Evolutionary conservation across 2,113 vertebrate species (phyloP), one percentile per base, ranked within the genome.

Genomic region (Psilopsiagon aurifrons): DNA sequence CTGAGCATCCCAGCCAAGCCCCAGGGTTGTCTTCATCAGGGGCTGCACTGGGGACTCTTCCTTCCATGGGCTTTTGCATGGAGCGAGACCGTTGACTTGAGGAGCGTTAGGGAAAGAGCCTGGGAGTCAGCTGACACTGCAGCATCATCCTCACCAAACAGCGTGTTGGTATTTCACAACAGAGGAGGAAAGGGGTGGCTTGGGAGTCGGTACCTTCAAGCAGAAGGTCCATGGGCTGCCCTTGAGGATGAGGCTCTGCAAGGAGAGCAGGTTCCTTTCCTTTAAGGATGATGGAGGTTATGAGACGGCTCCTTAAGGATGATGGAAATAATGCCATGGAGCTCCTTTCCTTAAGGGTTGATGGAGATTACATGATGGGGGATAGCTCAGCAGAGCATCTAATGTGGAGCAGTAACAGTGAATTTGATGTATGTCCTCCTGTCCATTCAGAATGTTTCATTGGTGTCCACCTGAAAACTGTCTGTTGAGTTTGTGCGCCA

Each of bases 91-190:
- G 11, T 6, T 67, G 41, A 2, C 12, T 39, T 0, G 16, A 59
- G 41, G n/a, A 14, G 85, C 74, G 1, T 3, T 28, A 1, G 9
- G 54, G 9, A 15, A 28, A 39, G 31, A 47, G 44, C 31, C 9
- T 59, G 57, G 57, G 33, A 59, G 33, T 23, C n/a, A 22, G 57
- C 57, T 10, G 39, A 7, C 7, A 9, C 5, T 4, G 66, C 13
- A 6, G 49, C 16, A 16, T 4, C 5, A 13, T 4, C 57, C 19
- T 10, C 13, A 2, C 17, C 60, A 4, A 11, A 9, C 9, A 1
- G n/a, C 11, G 4, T 7, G 31, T 3, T 9, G 1, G 33, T 5
- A 5, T 46, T 4, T 23, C 84, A 4, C 16, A 0, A 1, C 4
- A 12, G n/a, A n/a, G 67, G 2, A 33, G 75, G 52, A 8, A 4